Evolutionary conservation across 2,113 vertebrate genomes (phyloP).

Genomic region (Pan paniscus): DNA sequence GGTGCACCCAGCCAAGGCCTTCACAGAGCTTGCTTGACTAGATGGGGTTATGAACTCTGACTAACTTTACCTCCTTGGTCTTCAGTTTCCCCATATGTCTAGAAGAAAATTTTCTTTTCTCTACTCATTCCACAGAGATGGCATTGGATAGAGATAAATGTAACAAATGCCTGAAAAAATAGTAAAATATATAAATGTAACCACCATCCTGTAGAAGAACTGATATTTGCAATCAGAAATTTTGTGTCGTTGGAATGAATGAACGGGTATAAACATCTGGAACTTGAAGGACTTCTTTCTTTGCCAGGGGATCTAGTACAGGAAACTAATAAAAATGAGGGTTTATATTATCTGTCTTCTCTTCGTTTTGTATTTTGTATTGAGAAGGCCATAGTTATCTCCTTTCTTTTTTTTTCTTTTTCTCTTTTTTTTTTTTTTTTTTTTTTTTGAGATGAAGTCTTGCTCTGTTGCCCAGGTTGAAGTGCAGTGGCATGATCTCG

Average conservation of each 20-base stretch:
- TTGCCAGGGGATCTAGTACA: not conserved
- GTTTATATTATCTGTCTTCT: not conserved
- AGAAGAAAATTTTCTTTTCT: not conserved
- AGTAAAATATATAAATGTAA: not conserved
- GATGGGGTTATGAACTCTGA: not conserved
- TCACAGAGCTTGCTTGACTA: accelerated
- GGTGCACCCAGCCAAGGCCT: accelerated
- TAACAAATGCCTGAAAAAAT: not conserved
- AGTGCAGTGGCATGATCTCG: no score
- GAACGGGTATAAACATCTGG: not conserved
- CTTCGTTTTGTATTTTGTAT: not conserved
- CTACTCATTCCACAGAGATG: not conserved
- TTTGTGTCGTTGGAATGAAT: not conserved
- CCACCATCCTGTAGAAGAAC: not conserved
- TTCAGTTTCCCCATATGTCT: not conserved
- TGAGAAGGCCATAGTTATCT: not conserved
- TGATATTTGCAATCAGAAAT: not conserved
- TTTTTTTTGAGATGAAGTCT: no score
- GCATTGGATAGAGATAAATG: not conserved
- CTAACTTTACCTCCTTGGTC: not conserved
- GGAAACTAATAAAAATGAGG: not conserved
- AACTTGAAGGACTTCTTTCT: not conserved
- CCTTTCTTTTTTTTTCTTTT: not conserved
- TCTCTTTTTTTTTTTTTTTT: no score
- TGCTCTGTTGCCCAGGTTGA: no score